Conservation (phyloP, 2,888 invertebrate species). For the Linyphia triangularis region DNA sequence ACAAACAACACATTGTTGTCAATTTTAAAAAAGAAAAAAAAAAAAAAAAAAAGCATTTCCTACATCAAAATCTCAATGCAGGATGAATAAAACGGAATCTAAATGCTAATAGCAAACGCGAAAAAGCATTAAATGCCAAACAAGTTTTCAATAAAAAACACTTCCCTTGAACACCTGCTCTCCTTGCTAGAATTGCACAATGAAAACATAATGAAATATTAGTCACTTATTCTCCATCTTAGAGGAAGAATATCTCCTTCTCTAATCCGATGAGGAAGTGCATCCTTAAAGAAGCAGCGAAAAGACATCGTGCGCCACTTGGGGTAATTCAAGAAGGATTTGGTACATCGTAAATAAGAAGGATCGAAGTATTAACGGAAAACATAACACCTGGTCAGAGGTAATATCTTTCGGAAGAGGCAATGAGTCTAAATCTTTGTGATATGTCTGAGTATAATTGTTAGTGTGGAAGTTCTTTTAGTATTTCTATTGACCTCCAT, state of each 20-base stretch:
- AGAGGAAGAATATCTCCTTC: neutral
- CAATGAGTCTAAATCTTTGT: neutral
- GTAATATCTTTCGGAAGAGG: neutral
- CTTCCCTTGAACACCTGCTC: constrained; percentile 28
- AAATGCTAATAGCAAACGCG: constrained; percentile 3
- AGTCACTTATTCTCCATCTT: neutral
- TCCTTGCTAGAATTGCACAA: neutral
- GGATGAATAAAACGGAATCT: too few species aligned
- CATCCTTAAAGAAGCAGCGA: too few species aligned
- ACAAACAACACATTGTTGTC: too few species aligned
- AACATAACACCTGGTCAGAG: constrained; percentile 26
- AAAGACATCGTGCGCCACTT: neutral
- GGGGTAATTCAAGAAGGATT: neutral
- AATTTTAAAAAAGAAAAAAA: too few species aligned
- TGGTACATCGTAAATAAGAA: constrained; percentile 10
- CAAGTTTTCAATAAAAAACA: neutral
- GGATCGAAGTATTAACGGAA: constrained; percentile 16
- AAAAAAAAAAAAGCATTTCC: too few species aligned
- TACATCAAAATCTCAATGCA: too few species aligned
- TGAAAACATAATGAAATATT: neutral
- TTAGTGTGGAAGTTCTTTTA: neutral
- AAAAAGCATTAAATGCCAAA: neutral
- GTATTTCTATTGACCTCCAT: too few species aligned
- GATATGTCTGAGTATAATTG: neutral
- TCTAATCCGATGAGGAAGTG: neutral